Base-by-base conservation (phyloP, 2,113 vertebrate genomes). In the Okapia johnstoni region DNA sequence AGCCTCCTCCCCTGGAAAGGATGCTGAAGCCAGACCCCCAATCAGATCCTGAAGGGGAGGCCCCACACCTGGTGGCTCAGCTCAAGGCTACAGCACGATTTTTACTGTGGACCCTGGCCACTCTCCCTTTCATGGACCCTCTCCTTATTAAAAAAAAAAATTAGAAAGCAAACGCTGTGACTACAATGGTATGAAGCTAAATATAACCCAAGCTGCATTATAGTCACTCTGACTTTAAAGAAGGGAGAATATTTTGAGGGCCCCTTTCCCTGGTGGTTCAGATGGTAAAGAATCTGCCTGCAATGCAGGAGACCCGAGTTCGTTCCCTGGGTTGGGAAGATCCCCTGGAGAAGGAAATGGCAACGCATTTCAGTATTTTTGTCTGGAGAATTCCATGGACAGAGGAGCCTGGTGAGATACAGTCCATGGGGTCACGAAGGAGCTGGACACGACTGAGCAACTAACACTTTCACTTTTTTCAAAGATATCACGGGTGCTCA, bases 51-150 rank as follows among this genome's bases (percentile, higher is more conserved):
- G 6, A n/a, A 9, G 46, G 1, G 17, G 11, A 5, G 8, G 17
- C 26, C 83, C 17, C 7, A 14, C 11, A 13, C 36, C 5, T 0
- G 11, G 2, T 73, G 70, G 21, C 36, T 40, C 36, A 40, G 66
- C 36, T 13, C 55, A 1, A 17, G 40, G 30, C 50, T 1, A 1
- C 12, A 5, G 19, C 3, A 2, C 4, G 16, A 17, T 9, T 3
- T 55, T 26, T 13, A 33, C 21, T 36, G 1, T 6, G 28, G 13
- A 25, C 55, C 30, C 23, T 21, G 26, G 48, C 16, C 16, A 4
- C n/a, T 2, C 86, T 0, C 10, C 58, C 25, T 60, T 63, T 4
- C 0, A 0, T 28, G 46, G 12, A 23, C 15, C 19, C 43, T 66
- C 84, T 70, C 63, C 33, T 57, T 48, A 12, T 7, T 43, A 21